Conservation (phyloP, 2,888 invertebrate genomes). For the Mythimna vitellina region DNA sequence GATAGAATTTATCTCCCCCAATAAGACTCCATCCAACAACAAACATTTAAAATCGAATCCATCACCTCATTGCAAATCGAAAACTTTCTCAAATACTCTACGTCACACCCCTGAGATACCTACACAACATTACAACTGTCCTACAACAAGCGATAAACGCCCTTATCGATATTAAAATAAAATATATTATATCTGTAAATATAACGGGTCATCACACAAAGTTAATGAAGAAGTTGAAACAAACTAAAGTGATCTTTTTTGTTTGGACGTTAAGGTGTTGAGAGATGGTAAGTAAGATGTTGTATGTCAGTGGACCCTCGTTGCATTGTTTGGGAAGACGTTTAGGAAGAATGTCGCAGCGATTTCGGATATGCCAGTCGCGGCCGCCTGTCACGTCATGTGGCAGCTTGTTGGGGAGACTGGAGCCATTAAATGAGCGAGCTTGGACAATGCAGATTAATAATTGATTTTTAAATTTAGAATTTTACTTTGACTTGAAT, state of each 20-base stretch:
- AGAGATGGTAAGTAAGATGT: slow-evolving; percentile 19
- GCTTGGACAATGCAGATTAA: not conserved
- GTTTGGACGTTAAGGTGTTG: not conserved
- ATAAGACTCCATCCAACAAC: slow-evolving; percentile 74
- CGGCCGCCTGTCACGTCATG: slow-evolving; percentile 83
- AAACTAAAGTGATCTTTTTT: slow-evolving; percentile 24
- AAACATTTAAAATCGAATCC: slow-evolving; percentile 83
- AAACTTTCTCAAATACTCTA: slow-evolving; percentile 75
- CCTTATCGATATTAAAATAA: slow-evolving; percentile 61
- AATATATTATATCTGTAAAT: slow-evolving; percentile 37
- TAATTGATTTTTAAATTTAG: too few relatives aligned
- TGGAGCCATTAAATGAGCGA: slow-evolving; percentile 69
- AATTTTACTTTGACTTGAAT: too few relatives aligned
- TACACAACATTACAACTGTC: slow-evolving; percentile 40
- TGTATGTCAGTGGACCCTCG: slow-evolving; percentile 72
- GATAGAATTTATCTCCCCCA: slow-evolving; percentile 56
- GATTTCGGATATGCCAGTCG: slow-evolving; percentile 88
- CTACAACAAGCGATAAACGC: slow-evolving; percentile 59
- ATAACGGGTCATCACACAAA: slow-evolving; percentile 43
- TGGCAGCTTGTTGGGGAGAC: slow-evolving; percentile 70
- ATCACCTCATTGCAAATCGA: slow-evolving; percentile 76
- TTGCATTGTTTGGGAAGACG: slow-evolving; percentile 83
- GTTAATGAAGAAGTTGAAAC: slow-evolving; percentile 11
- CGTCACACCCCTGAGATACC: slow-evolving; percentile 59
- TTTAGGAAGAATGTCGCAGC: slow-evolving; percentile 86